Conservation (phyloP, 2,888 invertebrate species). For the Mesorhabditis sp. region DNA sequence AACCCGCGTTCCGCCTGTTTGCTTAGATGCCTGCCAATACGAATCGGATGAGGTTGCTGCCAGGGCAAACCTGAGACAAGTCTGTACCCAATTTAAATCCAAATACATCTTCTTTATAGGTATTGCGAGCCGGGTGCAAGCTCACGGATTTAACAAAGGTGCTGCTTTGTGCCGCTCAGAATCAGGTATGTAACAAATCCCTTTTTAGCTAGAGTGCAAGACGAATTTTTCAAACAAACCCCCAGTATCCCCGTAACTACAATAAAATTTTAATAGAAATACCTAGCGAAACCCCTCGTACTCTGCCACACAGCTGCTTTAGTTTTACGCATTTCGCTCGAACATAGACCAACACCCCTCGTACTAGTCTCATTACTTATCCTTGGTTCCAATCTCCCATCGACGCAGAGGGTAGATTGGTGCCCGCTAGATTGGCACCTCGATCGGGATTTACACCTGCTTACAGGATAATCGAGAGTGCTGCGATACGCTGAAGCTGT, state of each 20-base stretch:
- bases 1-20: constrained; percentile 39
- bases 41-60: constrained; percentile 40
- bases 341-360: too few relatives aligned
- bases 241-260: too few relatives aligned
- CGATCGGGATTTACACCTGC: neutral
- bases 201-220: too few relatives aligned
- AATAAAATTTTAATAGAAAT: too few relatives aligned
- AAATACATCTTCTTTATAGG: neutral
- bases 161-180: neutral
- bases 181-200: neutral
- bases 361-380: too few relatives aligned
- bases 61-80: constrained; percentile 11
- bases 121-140: neutral
- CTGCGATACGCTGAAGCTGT: constrained; percentile 36
- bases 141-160: neutral
- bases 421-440: too few relatives aligned
- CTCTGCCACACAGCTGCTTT: too few relatives aligned
- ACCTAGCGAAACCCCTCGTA: too few relatives aligned
- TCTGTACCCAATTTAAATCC: neutral
- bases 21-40: constrained; percentile 37
- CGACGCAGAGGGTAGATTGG: too few relatives aligned
- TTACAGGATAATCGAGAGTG: constrained; percentile 39
- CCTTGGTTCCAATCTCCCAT: too few relatives aligned
- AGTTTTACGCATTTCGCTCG: too few relatives aligned
- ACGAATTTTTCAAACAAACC: too few relatives aligned